Base-by-base conservation (phyloP, 1,140 invertebrate genomes). In the Micrasema minimum region DNA sequence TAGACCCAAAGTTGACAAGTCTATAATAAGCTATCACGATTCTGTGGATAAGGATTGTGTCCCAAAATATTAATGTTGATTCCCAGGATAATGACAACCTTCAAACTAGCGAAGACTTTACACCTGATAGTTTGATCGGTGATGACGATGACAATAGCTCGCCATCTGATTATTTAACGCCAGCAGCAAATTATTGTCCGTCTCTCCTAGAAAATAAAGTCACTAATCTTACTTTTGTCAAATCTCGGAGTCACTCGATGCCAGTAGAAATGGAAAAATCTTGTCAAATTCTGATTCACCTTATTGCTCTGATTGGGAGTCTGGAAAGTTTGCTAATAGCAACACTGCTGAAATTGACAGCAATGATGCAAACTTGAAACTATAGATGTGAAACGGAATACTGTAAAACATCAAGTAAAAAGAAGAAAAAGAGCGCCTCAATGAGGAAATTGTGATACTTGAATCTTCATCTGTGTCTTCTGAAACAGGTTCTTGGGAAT, bases 341-440 rank as follows among this genome's bases (percentile, higher is more conserved):
- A 57, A 57, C 16, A 35, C 53, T 37, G 53, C 53, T 14, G 53
- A 37, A 57, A 57, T 35, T 18, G 53, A 51, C 50, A 51, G 50
- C 12, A 22, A 51, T 12, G 50, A 51, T 23, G 43, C 43, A 18
- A 51, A 51, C 22, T 51, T 51, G 22, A 18, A n/a, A 51, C 18
- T 51, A 51, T 22, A 77, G 61, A 53, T 55, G 51, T 12, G 76
- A 75, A 66, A 78, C 79, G 20, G 16, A 61, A 35, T 69, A 43
- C 45, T 71, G 72, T 71, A 59, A 73, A 46, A 80, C 77, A 62
- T 81, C 85, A 20, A 87, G 88, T 5, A 89, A n/a, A n/a, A 89
- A 76, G 90, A 90, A 78, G 90, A 91, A 72, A 89, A 90, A 73
- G 90, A 90, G 68, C 83, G 87, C n/a, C 87, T 87, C 70, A 89